These are phyloP conservation scores for Catostylus mosaicus DNA, from an alignment of 30 jellyfish, hydroid and myxozoan genomes.

Conservation along the genomic window DNA sequence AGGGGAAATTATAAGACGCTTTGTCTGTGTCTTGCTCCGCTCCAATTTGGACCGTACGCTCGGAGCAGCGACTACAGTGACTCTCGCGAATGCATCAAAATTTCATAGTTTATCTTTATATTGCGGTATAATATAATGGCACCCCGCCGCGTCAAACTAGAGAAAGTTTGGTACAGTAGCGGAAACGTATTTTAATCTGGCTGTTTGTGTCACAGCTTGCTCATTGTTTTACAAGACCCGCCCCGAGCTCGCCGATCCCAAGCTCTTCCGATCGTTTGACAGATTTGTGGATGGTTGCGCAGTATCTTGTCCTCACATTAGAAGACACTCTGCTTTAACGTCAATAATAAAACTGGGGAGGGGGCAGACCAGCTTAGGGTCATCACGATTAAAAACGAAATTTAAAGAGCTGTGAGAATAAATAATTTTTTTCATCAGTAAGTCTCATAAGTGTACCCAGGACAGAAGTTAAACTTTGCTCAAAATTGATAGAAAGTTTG, in stretches of 20 bases:
- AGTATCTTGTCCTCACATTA: no score
- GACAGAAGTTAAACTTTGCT: no score
- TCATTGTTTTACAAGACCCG: conserved; percentile 29
- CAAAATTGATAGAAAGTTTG: no score
- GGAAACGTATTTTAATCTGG: conserved; percentile 27
- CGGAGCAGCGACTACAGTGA: conserved; percentile 69
- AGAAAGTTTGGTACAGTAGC: conserved; percentile 45
- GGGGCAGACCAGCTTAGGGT: no score
- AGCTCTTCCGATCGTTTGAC: conserved; percentile 29
- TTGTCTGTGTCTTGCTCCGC: conserved; percentile 75
- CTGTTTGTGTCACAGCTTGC: conserved; percentile 38
- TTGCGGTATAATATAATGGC: conserved; percentile 60
- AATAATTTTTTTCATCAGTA: no score
- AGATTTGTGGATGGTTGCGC: neutral
- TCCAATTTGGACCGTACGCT: conserved; percentile 66
- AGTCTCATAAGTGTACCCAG: no score
- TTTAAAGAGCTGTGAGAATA: no score
- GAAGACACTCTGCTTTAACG: no score
- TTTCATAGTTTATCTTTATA: conserved; percentile 48
- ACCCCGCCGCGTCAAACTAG: conserved; percentile 57
- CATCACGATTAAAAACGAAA: no score
- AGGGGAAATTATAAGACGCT: conserved; percentile 70
- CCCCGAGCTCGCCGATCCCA: conserved; percentile 28
- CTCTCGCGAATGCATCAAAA: conserved; percentile 23
- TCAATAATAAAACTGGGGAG: no score